A percentile compares a stretch with the other conserved stretches of the same genome.
Evolutionary conservation across 2,797 vertebrate genomes (phyloP).

Genomic region (Babyrousa celebensis): DNA sequence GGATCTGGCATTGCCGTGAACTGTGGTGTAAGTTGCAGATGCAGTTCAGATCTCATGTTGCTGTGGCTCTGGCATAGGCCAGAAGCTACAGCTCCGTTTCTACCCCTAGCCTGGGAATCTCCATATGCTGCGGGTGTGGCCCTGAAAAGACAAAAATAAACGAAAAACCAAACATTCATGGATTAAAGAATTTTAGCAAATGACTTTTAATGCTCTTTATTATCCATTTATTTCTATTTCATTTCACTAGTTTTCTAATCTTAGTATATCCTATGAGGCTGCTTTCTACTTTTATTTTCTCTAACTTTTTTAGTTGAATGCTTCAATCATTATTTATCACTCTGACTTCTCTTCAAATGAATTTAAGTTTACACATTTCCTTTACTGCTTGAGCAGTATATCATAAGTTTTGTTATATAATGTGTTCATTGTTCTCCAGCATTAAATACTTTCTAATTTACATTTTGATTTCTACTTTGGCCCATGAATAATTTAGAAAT

Average conservation of each 20-base stretch:
- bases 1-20: too few species aligned
- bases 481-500: slow-evolving; percentile 7
- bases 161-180: too few species aligned
- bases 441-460: slow-evolving; percentile 49
- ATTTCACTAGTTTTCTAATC: slow-evolving; percentile 15
- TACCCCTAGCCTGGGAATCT: too few species aligned
- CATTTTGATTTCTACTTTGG: slow-evolving; percentile 56
- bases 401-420: slow-evolving; percentile 7
- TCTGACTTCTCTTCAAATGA: not conserved
- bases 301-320: not conserved
- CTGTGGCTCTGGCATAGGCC: too few species aligned
- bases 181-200: not conserved
- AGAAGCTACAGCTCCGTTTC: too few species aligned
- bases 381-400: not conserved
- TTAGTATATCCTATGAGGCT: not conserved
- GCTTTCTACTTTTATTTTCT: slow-evolving; percentile 46
- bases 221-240: not conserved
- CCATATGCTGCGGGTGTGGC: too few species aligned
- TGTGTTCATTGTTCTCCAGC: not conserved
- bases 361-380: not conserved
- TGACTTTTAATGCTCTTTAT: slow-evolving; percentile 7
- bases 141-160: too few species aligned
- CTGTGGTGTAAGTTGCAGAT: too few species aligned
- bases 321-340: not conserved
- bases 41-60: too few species aligned